Evolutionary conservation across 1,140 invertebrate genomes (phyloP), one percentile per base, ranked within the genome.

Genomic region (Coboldia fuscipes): DNA sequence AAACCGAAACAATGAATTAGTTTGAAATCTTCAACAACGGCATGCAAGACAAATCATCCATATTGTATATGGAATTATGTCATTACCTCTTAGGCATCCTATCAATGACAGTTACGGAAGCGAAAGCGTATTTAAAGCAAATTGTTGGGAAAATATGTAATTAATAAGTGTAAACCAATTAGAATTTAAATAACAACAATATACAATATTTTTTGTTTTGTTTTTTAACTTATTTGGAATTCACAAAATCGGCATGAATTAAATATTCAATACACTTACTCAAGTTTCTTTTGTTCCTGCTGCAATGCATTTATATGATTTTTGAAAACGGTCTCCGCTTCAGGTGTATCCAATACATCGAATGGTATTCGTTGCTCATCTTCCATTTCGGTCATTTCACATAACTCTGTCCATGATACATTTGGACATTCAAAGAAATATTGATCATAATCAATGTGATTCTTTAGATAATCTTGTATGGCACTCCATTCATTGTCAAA

Each of bases 271-370:
- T 20, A 42, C 36, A 65, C 80, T 72, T 62, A 92, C 84, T 92
- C 85, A 47, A 79, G 67, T 58, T 81, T 75, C 49, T 81, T 75
- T 46, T 88, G 77, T 51, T 90, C 83, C 49, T 83, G 80, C 48
- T 93, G 84, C 18, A 93, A 64, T 32, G 79, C 73, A 51, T 86
- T 85, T 17, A 90, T 68, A 57, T 88, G 86, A 47, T 84, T 89
- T 50, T 80, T 80, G 56, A 86, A 96, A 7, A 86, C 80, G 1
- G 72, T 76, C 56, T 92, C 85, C 10, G 86, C 86, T 51, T 94
- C 88, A 29, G 74, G 70, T 3, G 82, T 84, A 44, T 86, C 80
- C 9, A 94, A 60, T 32, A 94, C 75, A 51, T 90, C 84, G 48
- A 82, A 86, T 3, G 90, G 90, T 49, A 94, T 88, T 46, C 82